Base-by-base conservation (phyloP, 2,888 invertebrate genomes). In the Meteorus colon region DNA sequence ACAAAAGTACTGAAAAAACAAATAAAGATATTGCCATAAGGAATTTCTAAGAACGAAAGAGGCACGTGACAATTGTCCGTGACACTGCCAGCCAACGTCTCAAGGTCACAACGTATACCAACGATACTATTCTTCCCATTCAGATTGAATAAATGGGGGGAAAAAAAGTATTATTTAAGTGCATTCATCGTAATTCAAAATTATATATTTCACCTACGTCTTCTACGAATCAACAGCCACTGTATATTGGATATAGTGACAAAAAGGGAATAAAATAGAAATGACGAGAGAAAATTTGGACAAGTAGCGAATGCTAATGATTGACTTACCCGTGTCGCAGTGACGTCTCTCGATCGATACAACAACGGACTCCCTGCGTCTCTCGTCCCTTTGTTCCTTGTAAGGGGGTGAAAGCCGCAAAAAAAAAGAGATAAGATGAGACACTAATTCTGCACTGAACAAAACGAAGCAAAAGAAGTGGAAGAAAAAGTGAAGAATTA, bases 291-390 rank as follows among this genome's bases (percentile, higher is more conserved):
- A 1, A 55, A 55, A n/a, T 55, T 19, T n/a, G 5, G 19, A 55
- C 55, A 55, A 55, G 5, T 24, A 5, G 4, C 19, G n/a, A 8
- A 55, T 55, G 24, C 19, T 24, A 55, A 77, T 81, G 82, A 85
- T 85, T 81, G 82, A 85, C 85, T 85, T 81, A 85, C 85, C 48
- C 68, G 81, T 83, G 81, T 81, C 79, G 81, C 76, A 75, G 79
- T 74, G 75, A 75, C 77, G 74, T 74, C 69, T 83, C 75, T 85
- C 84, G 84, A 84, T 85, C 85, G 86, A 85, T 86, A 85, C 81
- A 81, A 80, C 73, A n/a, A 19, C 55, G 19, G 55, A 8, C 72
- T 12, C 41, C 12, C 41, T 75, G 73, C 81, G 67, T 73, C 41
- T 55, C 74, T 79, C 76, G 78, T 77, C 77, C 77, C 74, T 81